Percentiles rank a stretch among this genome's conserved stretches.
Evolutionary conservation across 2,888 invertebrate species (phyloP).

Genomic region (Oxytorus armatus): DNA sequence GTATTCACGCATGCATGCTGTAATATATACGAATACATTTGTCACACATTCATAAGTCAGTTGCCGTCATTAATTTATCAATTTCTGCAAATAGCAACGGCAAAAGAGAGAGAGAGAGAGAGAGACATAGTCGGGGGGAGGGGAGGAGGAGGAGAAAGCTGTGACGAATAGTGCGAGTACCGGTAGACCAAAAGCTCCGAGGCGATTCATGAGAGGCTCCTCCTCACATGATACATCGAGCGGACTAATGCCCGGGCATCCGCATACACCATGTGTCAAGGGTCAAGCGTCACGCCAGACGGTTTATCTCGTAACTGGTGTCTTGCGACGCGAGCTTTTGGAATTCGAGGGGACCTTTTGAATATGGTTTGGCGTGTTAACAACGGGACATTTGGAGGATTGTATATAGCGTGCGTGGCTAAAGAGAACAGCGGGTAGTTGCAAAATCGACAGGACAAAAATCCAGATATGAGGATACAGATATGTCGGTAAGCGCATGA

Average conservation of each 20-base stretch:
- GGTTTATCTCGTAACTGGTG: conserved; percentile 46
- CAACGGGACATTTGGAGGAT: conserved; percentile 12
- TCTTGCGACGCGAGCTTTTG: conserved; percentile 39
- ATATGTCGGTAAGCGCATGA: neutral
- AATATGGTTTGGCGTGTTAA: conserved; percentile 43
- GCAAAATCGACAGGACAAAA: conserved; percentile 18
- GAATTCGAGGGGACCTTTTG: conserved; percentile 38
- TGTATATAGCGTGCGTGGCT: neutral
- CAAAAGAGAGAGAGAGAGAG: conserved; percentile 54
- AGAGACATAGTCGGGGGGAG: conserved; percentile 18
- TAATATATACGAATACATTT: conserved; percentile 49
- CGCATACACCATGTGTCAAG: conserved; percentile 42
- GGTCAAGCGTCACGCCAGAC: conserved; percentile 58
- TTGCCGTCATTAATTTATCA: conserved; percentile 52
- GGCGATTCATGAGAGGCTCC: conserved; percentile 42
- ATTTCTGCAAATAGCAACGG: conserved; percentile 39
- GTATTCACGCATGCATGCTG: neutral
- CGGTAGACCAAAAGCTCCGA: conserved; percentile 36
- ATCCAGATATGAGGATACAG: conserved; percentile 14
- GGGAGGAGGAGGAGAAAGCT: conserved; percentile 30
- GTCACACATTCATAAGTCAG: conserved; percentile 46
- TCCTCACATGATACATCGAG: conserved; percentile 44
- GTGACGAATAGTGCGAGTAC: conserved; percentile 50
- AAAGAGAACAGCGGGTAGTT: neutral
- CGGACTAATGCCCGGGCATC: conserved; percentile 21